Base-by-base conservation (phyloP, 1,140 invertebrate genomes). In the Rhyzopertha dominica region DNA sequence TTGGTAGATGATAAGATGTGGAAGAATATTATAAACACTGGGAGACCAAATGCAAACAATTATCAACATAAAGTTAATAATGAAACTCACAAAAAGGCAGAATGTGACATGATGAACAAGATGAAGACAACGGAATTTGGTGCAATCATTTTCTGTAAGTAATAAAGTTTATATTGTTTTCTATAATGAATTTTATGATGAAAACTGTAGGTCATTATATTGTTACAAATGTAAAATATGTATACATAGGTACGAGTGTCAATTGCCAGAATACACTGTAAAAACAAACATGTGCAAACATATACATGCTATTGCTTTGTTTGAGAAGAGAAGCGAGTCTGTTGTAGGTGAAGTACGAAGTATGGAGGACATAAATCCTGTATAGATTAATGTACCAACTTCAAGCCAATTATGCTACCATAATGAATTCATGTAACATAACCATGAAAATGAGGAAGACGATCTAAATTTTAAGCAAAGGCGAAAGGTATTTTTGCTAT, bases 321-420 rank as follows among this genome's bases (percentile, higher is more conserved):
- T 40, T 3, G 38, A 40, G 29, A 40, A 40, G 29, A 40, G 10
- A n/a, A 40, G 20, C n/a, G n/a, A n/a, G n/a, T n/a, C n/a, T n/a
- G n/a, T n/a, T n/a, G n/a, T n/a, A n/a, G n/a, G n/a, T n/a, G n/a
- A n/a, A n/a, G n/a, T n/a, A n/a, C n/a, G n/a, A n/a, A n/a, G n/a
- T n/a, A n/a, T n/a, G n/a, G n/a, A n/a, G n/a, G n/a, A n/a, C n/a
- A n/a, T n/a, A n/a, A n/a, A n/a, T n/a, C n/a, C n/a, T n/a, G n/a
- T n/a, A n/a, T n/a, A n/a, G n/a, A n/a, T n/a, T n/a, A n/a, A n/a
- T n/a, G n/a, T n/a, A n/a, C n/a, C n/a, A n/a, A n/a, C n/a, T n/a
- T n/a, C n/a, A n/a, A n/a, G n/a, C n/a, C n/a, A n/a, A n/a, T n/a
- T n/a, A n/a, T n/a, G n/a, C n/a, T n/a, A n/a, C n/a, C n/a, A n/a